A percentile compares a stretch with the other conserved stretches of the same genome.
phyloP scores from a whole-genome alignment of 2,797 vertebrate species.

The Artibeus jamaicensis region DNA sequence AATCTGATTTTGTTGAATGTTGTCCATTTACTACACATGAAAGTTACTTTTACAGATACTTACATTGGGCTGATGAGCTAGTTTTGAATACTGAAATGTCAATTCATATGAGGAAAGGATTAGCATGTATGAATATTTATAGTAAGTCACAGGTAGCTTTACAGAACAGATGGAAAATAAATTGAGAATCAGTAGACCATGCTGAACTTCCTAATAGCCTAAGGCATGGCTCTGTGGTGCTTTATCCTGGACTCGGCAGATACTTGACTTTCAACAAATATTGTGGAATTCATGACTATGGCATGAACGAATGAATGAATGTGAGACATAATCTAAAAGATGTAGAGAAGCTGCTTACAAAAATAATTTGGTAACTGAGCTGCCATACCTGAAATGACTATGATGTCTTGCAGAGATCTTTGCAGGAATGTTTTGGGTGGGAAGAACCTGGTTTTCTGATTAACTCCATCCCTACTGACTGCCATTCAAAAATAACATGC shows the following conservation, averaged over 20 bases:
- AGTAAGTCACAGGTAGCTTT: not conserved
- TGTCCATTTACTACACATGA: not conserved
- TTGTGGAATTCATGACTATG: not conserved
- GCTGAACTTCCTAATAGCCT: not conserved
- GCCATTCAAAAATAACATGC: not conserved
- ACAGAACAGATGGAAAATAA: not conserved
- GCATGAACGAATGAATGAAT: not conserved
- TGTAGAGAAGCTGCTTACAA: not conserved
- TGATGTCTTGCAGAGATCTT: not conserved
- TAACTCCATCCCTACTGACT: not conserved
- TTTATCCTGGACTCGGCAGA: not conserved
- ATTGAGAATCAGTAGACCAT: not conserved
- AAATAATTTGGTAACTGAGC: not conserved
- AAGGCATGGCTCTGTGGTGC: no score
- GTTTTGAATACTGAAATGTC: slow-evolving; percentile 5
- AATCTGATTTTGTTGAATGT: not conserved
- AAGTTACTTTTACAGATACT: not conserved
- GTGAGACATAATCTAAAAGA: not conserved
- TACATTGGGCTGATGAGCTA: not conserved
- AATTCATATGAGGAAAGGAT: not conserved
- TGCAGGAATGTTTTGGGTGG: not conserved
- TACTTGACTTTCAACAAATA: not conserved
- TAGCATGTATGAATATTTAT: not conserved
- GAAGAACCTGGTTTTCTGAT: not conserved
- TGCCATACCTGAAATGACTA: not conserved